Conservation (phyloP, 2,888 invertebrate species). For the Mimachlamys varia region DNA sequence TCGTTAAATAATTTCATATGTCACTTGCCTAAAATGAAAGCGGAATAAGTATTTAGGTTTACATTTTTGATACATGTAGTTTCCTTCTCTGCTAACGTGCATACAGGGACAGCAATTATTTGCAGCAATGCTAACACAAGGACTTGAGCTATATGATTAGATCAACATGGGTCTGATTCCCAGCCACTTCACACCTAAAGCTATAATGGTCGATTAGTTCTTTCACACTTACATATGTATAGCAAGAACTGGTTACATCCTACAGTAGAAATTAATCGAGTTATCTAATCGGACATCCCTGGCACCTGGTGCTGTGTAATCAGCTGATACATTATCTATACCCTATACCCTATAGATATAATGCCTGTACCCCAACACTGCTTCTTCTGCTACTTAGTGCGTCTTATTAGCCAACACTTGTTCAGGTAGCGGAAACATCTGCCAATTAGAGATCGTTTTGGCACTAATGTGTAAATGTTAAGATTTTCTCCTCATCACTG, state of each 20-base stretch:
- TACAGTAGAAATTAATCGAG: no score
- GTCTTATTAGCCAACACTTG: neutral
- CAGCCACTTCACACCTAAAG: neutral
- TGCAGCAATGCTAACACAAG: no score
- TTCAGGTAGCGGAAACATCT: neutral
- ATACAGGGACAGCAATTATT: no score
- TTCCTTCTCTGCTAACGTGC: no score
- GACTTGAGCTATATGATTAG: no score
- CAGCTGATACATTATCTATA: neutral
- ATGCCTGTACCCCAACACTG: no score
- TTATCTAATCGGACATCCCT: neutral
- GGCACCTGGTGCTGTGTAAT: neutral
- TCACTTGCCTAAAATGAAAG: no score
- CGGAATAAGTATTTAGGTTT: no score
- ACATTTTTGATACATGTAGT: no score
- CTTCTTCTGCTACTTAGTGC: neutral
- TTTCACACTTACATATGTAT: neutral
- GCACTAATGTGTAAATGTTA: neutral
- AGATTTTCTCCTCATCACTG: neutral
- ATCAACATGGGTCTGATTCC: neutral
- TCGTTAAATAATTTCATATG: no score
- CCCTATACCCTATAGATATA: neutral
- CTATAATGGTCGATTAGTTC: neutral
- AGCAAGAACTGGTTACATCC: neutral
- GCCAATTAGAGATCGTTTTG: neutral